Conservation (phyloP, 2,888 invertebrate species). For the Myopa testacea region DNA sequence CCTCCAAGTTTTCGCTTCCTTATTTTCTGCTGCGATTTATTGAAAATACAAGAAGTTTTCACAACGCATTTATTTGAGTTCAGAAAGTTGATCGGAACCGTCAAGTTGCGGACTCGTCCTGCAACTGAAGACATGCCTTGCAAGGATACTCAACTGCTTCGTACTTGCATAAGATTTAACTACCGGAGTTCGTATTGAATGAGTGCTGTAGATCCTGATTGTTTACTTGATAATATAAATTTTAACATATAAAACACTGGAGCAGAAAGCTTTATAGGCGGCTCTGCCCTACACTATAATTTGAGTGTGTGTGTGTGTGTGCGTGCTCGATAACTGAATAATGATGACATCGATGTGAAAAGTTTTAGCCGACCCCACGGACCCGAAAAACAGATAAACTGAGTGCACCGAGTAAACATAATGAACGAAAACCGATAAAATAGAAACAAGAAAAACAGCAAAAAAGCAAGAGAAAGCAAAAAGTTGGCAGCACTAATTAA, state of each 20-base stretch:
- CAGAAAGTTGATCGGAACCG: slow-evolving; percentile 16
- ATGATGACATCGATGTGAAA: slow-evolving; percentile 36
- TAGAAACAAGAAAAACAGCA: background rate
- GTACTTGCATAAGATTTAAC: too few relatives aligned
- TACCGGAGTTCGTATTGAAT: too few relatives aligned
- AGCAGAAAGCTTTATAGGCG: too few relatives aligned
- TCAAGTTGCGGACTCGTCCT: background rate
- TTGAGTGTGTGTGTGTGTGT: background rate
- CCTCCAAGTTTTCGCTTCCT: background rate
- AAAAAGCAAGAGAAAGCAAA: slow-evolving; percentile 15
- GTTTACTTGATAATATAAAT: too few relatives aligned
- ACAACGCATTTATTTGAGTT: slow-evolving; percentile 19
- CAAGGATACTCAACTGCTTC: too few relatives aligned
- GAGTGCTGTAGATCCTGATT: too few relatives aligned
- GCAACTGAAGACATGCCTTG: too few relatives aligned
- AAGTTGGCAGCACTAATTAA: slow-evolving; percentile 23
- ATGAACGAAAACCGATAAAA: background rate
- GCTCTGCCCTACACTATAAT: background rate
- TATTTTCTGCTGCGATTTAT: background rate
- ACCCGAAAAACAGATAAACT: slow-evolving; percentile 7
- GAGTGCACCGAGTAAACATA: too few relatives aligned
- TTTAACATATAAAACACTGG: too few relatives aligned
- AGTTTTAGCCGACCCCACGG: slow-evolving; percentile 21
- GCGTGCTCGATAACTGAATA: background rate
- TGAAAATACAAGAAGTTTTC: slow-evolving; percentile 6